A percentile compares a stretch with the other conserved stretches of the same genome.
Evolutionary conservation across 37 sponge, comb jelly and placozoan species (phyloP).

Genomic region (Oscarella lobularis): DNA sequence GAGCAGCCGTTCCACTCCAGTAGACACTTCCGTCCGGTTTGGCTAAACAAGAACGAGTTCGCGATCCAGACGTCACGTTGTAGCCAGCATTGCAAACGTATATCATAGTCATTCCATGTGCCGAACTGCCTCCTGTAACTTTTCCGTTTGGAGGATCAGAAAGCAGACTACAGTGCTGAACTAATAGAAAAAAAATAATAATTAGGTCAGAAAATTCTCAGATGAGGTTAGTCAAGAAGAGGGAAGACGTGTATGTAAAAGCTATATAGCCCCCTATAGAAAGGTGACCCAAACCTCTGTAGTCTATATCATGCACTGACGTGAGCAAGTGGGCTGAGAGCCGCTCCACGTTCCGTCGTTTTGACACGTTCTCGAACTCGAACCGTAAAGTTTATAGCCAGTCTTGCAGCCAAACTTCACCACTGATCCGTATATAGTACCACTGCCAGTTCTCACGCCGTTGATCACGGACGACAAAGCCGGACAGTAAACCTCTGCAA

Average conservation of each 20-base stretch:
- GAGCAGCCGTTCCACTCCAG: background rate
- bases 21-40: background rate
- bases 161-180: background rate
- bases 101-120: background rate
- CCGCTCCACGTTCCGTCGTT: background rate
- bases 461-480: background rate
- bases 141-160: background rate
- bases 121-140: background rate
- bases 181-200: background rate
- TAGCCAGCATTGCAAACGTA: background rate
- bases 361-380: background rate
- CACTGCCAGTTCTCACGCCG: background rate
- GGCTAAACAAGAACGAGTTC: background rate
- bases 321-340: background rate
- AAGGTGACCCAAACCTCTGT: no score
- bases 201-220: no score
- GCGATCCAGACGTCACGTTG: background rate
- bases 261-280: no score
- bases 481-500: background rate
- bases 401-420: no score
- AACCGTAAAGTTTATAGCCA: background rate
- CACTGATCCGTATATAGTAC: background rate
- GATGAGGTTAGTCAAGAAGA: background rate
- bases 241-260: background rate
- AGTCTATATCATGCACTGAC: background rate